Conservation (phyloP, 1,140 invertebrate genomes). For the Sitobion miscanthi region DNA sequence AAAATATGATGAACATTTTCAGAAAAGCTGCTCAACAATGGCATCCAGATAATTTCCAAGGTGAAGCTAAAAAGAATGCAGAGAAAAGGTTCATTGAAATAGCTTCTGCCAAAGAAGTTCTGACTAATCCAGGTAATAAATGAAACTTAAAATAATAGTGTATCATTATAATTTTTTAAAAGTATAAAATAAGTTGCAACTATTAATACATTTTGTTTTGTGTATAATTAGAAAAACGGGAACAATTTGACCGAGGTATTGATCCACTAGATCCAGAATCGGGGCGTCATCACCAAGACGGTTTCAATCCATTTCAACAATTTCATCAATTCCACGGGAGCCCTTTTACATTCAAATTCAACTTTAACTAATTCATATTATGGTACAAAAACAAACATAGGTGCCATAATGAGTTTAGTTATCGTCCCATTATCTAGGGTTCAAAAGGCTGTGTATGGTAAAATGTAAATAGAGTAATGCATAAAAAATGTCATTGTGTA, state of each 20-base stretch:
- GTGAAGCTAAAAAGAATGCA: slow-evolving; percentile 89
- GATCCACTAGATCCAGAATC: slow-evolving; percentile 97
- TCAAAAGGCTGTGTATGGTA: slow-evolving; percentile 55
- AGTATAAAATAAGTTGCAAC: not conserved
- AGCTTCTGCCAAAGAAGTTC: slow-evolving; percentile 97
- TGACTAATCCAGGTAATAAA: slow-evolving; percentile 71
- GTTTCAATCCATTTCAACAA: slow-evolving; percentile 79
- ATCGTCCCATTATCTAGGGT: slow-evolving; percentile 34
- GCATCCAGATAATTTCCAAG: slow-evolving; percentile 97
- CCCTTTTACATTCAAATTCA: slow-evolving; percentile 96
- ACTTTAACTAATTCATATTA: slow-evolving; percentile 75
- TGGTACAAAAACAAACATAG: slow-evolving; percentile 6
- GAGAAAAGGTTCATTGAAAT: slow-evolving; percentile 99
- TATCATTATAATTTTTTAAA: slow-evolving; percentile 16
- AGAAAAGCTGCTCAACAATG: slow-evolving; percentile 96
- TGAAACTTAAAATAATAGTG: slow-evolving; percentile 11
- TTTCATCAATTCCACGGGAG: slow-evolving; percentile 87
- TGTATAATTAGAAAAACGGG: slow-evolving; percentile 77
- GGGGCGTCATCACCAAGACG: slow-evolving; percentile 68
- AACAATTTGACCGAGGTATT: slow-evolving; percentile 91
- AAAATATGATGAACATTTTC: slow-evolving; percentile 49
- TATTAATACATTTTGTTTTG: not conserved
- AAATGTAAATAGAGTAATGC: slow-evolving; percentile 50
- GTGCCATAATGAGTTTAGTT: slow-evolving; percentile 51
- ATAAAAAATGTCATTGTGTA: not conserved